Conservation (phyloP, 2,797 vertebrate species). For the Morus bassanus region DNA sequence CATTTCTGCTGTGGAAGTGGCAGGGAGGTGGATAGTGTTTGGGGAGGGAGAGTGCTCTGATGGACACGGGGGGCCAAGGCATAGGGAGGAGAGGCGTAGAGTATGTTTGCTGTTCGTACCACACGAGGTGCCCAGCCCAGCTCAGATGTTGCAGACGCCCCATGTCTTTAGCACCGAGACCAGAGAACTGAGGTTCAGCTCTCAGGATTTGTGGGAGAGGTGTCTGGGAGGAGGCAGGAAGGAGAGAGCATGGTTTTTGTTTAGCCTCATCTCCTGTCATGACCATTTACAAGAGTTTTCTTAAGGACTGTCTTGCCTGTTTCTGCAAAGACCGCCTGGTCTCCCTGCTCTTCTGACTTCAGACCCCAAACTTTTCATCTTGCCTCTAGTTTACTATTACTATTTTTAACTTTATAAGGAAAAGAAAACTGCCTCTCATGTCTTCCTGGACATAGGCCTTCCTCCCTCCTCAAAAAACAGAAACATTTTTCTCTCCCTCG, state of each 20-base stretch:
- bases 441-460: slow-evolving; percentile 43
- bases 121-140: neutral
- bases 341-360: slow-evolving; percentile 15
- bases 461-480: slow-evolving; percentile 47
- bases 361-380: slow-evolving; percentile 8
- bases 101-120: slow-evolving; percentile 31
- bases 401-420: slow-evolving; percentile 36
- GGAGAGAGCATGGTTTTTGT: slow-evolving; percentile 17
- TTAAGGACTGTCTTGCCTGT: neutral
- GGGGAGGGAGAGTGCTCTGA: slow-evolving; percentile 39
- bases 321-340: neutral
- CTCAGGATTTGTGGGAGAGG: slow-evolving; percentile 31
- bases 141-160: neutral
- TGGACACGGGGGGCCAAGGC: neutral
- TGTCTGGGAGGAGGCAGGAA: slow-evolving; percentile 47
- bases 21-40: neutral
- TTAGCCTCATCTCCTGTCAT: slow-evolving; percentile 4
- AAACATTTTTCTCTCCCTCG: slow-evolving; percentile 7
- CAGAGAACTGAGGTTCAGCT: slow-evolving; percentile 31
- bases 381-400: neutral
- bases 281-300: neutral
- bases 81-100: neutral
- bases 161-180: neutral
- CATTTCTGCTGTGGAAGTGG: accelerated
- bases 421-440: slow-evolving; percentile 9